Conservation (phyloP, 2,797 vertebrate species). For the Darevskia nairensis region DNA sequence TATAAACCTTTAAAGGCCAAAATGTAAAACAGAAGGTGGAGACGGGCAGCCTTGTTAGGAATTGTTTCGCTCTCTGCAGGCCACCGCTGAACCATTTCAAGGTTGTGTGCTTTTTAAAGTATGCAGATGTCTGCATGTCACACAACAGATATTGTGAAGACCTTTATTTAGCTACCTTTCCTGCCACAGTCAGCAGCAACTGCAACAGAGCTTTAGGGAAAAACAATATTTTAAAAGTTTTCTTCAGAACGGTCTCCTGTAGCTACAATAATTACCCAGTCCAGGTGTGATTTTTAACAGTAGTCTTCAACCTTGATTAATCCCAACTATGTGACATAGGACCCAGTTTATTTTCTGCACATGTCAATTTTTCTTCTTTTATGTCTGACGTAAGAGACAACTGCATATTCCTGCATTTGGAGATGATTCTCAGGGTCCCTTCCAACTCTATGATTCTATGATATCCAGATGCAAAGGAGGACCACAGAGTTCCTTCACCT, state of each 20-base stretch:
- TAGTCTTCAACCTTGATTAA: not conserved
- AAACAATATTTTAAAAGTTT: not conserved
- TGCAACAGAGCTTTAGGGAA: not conserved
- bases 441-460: too few relatives aligned
- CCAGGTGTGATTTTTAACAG: not conserved
- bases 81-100: slow-evolving; percentile 59
- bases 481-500: not conserved
- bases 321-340: too few relatives aligned
- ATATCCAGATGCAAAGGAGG: not conserved
- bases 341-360: not conserved
- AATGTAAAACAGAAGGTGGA: slow-evolving; percentile 54
- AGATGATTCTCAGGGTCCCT: too few relatives aligned
- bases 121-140: slow-evolving; percentile 27
- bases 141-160: not conserved
- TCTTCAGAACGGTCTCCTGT: not conserved
- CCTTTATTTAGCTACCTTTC: slow-evolving; percentile 19
- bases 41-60: slow-evolving; percentile 82
- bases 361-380: not conserved
- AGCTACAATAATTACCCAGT: not conserved
- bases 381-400: not conserved
- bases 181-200: not conserved
- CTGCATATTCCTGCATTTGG: too few relatives aligned
- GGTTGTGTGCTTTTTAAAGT: slow-evolving; percentile 57
- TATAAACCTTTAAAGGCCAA: slow-evolving; percentile 72
- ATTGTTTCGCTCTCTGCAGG: slow-evolving; percentile 70